Conservation (phyloP, 2,888 invertebrate species). For the Galerucella nymphaeae region DNA sequence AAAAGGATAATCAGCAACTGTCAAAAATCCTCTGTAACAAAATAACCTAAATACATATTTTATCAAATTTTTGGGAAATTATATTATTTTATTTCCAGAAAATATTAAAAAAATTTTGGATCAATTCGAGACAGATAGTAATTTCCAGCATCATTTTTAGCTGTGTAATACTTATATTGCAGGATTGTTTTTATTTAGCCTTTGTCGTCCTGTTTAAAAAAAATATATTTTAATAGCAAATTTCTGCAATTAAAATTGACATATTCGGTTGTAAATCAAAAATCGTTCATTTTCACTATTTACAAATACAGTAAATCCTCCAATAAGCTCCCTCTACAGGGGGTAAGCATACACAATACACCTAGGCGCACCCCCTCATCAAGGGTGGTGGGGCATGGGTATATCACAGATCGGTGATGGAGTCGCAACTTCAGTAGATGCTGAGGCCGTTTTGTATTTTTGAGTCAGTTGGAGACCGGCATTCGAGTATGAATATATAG, state of each 20-base stretch:
- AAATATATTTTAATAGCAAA: neutral
- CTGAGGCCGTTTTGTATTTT: conserved; percentile 28
- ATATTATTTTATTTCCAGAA: no score
- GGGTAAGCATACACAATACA: conserved; percentile 47
- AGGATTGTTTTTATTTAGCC: no score
- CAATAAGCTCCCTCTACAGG: conserved; percentile 30
- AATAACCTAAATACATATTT: no score
- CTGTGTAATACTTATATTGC: no score
- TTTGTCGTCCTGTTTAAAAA: no score
- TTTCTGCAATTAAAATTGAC: neutral
- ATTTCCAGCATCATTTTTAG: no score
- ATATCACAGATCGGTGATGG: conserved; percentile 55
- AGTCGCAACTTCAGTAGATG: conserved; percentile 48
- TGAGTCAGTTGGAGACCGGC: conserved; percentile 28
- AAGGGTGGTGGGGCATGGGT: conserved; percentile 54
- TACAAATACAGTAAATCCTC: conserved; percentile 19
- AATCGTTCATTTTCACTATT: conserved; percentile 24
- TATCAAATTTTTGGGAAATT: no score
- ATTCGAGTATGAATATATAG: conserved; percentile 1
- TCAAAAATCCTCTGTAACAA: no score
- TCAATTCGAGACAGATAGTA: no score
- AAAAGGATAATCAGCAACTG: no score
- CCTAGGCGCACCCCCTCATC: conserved; percentile 54
- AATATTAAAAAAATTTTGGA: no score
- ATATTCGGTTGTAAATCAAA: neutral